Evolutionary conservation across 2,113 vertebrate genomes (phyloP).

Genomic region (Prionailurus bengalensis): DNA sequence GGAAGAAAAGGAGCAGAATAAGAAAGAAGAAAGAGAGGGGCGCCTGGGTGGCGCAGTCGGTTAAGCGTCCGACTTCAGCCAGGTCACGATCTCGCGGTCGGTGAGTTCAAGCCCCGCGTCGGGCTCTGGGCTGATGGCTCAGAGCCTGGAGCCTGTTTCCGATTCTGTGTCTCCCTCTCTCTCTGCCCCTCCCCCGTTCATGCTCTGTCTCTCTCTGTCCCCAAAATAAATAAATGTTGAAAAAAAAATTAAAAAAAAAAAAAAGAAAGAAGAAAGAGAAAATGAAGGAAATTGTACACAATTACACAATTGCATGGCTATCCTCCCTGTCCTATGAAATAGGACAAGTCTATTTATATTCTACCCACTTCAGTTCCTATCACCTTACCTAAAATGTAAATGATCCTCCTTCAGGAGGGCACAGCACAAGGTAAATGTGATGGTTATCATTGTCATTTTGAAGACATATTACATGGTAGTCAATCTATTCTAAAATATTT

Average conservation of each 20-base stretch:
- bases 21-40: neutral
- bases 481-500: slow-evolving; percentile 36
- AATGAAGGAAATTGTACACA: neutral
- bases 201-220: too few species aligned
- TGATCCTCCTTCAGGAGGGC: neutral
- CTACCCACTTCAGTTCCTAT: neutral
- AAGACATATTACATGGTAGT: neutral
- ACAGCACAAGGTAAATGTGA: neutral
- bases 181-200: too few species aligned
- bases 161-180: too few species aligned
- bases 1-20: neutral
- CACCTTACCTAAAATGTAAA: neutral
- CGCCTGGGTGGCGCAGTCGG: too few species aligned
- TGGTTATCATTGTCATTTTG: neutral
- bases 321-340: neutral
- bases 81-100: too few species aligned
- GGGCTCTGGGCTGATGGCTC: too few species aligned
- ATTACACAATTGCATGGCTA: neutral
- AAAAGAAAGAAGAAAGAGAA: neutral
- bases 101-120: too few species aligned
- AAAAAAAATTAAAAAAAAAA: too few species aligned
- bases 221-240: too few species aligned
- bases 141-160: too few species aligned
- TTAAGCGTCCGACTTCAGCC: too few species aligned
- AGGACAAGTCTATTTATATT: neutral